Evolutionary conservation across 2,113 vertebrate species (phyloP).

Genomic region (Micronycteris hirsuta): DNA sequence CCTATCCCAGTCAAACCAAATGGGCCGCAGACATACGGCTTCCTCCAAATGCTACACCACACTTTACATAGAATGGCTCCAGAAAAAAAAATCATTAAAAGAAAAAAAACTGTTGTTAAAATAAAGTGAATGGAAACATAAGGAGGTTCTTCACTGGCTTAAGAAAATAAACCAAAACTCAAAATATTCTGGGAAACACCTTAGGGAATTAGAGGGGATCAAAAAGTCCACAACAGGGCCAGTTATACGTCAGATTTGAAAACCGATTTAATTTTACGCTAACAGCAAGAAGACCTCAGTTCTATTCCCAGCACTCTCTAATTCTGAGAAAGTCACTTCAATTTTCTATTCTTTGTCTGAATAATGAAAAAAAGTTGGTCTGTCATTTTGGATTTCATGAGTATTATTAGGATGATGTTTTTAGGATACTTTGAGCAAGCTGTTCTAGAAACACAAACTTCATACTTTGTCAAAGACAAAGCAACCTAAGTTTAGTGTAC

Average conservation of each 20-base stretch:
- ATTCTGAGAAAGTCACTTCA: neutral
- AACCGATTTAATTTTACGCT: neutral
- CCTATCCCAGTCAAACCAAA: neutral
- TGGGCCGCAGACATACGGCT: neutral
- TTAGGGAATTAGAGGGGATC: conserved; percentile 65
- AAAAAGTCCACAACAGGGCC: conserved; percentile 9
- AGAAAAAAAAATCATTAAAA: conserved; percentile 54
- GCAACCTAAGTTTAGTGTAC: neutral
- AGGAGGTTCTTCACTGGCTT: conserved; percentile 51
- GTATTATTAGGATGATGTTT: neutral
- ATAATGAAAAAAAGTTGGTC: neutral
- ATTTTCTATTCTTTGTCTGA: conserved; percentile 3
- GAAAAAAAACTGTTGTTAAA: conserved; percentile 49
- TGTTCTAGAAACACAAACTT: neutral
- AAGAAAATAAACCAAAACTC: conserved; percentile 67
- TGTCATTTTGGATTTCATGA: neutral
- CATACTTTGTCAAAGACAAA: neutral
- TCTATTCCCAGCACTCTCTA: neutral
- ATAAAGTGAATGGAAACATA: conserved; percentile 66
- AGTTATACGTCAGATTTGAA: conserved; percentile 23
- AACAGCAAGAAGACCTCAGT: neutral
- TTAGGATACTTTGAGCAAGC: neutral
- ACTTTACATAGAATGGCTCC: conserved; percentile 17
- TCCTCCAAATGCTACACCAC: neutral
- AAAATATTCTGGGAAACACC: conserved; percentile 63